These are phyloP conservation scores for Apotomis turbidana DNA, from an alignment of 2,888 invertebrate species.

Conservation along the genomic window DNA sequence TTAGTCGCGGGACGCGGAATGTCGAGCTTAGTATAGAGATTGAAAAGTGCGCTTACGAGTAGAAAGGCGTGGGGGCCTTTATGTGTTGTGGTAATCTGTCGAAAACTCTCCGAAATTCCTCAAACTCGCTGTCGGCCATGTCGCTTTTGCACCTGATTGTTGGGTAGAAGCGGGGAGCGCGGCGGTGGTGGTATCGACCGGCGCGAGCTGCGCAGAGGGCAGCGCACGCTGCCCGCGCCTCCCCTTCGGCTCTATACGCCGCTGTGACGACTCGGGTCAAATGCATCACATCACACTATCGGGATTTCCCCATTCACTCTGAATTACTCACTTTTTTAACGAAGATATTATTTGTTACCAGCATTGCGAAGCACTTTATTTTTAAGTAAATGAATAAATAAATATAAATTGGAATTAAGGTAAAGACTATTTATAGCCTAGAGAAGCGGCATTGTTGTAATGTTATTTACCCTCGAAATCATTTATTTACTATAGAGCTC, in stretches of 20 bases:
- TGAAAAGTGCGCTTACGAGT: constrained; percentile 89
- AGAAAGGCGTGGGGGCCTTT: constrained; percentile 91
- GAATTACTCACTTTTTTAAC: constrained; percentile 21
- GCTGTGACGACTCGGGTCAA: constrained; percentile 48
- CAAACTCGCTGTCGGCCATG: constrained; percentile 97
- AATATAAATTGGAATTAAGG: no score
- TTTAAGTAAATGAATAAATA: no score
- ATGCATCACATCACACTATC: constrained; percentile 61
- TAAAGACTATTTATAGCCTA: no score
- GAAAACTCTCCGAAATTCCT: constrained; percentile 95
- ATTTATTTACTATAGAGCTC: no score
- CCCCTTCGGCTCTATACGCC: constrained; percentile 54
- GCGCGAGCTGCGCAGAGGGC: constrained; percentile 38
- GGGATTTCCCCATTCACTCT: constrained; percentile 56
- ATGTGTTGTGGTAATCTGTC: constrained; percentile 91
- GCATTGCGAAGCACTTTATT: no score
- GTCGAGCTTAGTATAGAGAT: constrained; percentile 9
- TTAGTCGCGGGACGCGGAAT: neutral
- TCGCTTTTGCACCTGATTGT: constrained; percentile 89
- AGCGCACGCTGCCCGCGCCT: constrained; percentile 19
- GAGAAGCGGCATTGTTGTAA: no score
- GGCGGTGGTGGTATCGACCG: constrained; percentile 69
- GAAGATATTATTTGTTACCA: no score
- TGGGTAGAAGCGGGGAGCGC: constrained; percentile 64
- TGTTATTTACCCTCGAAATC: no score